Evolutionary conservation across 2,113 vertebrate species (phyloP), one percentile per base, ranked within the genome.

Genomic region (Gallinago paraguaiae): DNA sequence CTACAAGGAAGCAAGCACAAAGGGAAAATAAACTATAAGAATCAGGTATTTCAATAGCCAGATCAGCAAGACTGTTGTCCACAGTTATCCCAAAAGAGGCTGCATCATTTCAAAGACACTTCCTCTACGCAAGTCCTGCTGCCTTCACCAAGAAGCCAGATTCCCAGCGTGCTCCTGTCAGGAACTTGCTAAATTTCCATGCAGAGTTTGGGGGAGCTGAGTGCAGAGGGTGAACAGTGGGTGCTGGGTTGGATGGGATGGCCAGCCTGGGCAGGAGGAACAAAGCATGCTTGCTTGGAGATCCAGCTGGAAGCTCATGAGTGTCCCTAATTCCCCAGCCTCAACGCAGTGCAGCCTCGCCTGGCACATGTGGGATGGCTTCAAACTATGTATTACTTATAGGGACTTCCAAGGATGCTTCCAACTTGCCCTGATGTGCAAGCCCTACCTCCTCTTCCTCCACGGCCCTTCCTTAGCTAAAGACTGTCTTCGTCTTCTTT

Each of bases 81-180:
- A 33, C 43, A 65, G 50, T 53, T 68, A 27, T 33, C 48, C 50
- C 35, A 27, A 57, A 68, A 72, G 1, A 93, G 25, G 63, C 43
- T 68, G 39, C 7, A 7, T 87, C 1, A 1, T 79, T 91, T 91
- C 39, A 75, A 80, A 93, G 31, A 17, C 8, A 6, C 8, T 85
- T 91, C 13, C 39, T 59, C 31, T 63, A 43, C 45, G 8, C 3
- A 2, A 28, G 24, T 65, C 71, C 59, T 85, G 30, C 48, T 24
- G 14, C n/a, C 46, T 65, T 86, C 17, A 69, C 48, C 22, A 51
- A 41, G 16, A 41, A 51, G 77, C 23, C 41, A 81, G 41, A 23
- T 14, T 7, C 17, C 4, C 24, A 17, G 24, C 0, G 0, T 53
- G 28, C 9, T 74, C 37, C 67, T 88, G 18, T 50, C 25, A 35